Evolutionary conservation across 2,113 vertebrate species (phyloP).

Genomic region (Ardeotis arabs): DNA sequence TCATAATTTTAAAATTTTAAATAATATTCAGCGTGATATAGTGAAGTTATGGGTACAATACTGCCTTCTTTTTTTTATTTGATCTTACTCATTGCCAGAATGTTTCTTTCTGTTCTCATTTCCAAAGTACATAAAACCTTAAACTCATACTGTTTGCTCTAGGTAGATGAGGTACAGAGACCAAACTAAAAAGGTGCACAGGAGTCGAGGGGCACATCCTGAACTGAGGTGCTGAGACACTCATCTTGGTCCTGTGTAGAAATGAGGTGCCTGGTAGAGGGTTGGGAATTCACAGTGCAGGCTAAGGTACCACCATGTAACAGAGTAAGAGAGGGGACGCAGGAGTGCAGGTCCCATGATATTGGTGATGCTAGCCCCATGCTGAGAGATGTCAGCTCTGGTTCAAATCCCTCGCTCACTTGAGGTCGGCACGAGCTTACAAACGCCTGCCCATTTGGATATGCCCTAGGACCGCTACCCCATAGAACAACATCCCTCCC

Average conservation of each 20-base stretch:
- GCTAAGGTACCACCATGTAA: background rate
- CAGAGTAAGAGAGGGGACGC: fast-evolving
- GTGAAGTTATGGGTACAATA: background rate
- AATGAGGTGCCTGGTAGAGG: background rate
- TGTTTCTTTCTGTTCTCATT: background rate
- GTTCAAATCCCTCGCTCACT: background rate
- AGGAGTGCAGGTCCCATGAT: background rate
- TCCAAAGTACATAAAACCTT: background rate
- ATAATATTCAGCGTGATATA: background rate
- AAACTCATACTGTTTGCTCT: background rate
- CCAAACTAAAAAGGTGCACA: background rate
- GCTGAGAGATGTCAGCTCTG: background rate
- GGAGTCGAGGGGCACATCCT: background rate
- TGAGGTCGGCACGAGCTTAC: background rate
- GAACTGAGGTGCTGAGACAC: background rate
- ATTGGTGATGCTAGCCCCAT: background rate
- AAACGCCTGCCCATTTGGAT: background rate
- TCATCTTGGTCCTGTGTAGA: background rate
- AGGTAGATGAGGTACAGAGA: background rate
- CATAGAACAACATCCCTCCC: background rate
- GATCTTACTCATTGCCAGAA: background rate
- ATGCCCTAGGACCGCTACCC: background rate
- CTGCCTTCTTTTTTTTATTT: background rate
- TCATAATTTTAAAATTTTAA: background rate
- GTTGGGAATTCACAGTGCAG: background rate